Percentiles rank a stretch among this genome's conserved stretches.
These are phyloP conservation scores for Silurus lanzhouensis DNA, from an alignment of 2,797 vertebrate species.

Conservation along the genomic window DNA sequence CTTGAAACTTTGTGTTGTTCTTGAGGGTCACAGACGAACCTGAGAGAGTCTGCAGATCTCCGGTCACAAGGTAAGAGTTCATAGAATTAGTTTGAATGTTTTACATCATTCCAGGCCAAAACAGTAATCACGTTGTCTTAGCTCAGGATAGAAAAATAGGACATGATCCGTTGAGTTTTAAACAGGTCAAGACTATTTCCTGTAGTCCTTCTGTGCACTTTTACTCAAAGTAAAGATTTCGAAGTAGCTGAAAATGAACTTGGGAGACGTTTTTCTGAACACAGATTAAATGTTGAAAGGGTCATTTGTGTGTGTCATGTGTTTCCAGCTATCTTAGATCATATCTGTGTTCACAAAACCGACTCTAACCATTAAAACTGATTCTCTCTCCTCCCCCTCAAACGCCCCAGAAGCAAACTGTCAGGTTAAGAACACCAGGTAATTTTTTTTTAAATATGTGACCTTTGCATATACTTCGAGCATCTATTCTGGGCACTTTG, in stretches of 20 bases:
- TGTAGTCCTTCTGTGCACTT: neutral
- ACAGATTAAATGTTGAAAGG: constrained; percentile 2
- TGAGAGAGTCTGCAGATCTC: constrained; percentile 98
- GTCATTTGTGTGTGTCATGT: neutral
- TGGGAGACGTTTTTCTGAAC: constrained; percentile 21
- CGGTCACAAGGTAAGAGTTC: constrained; percentile 90
- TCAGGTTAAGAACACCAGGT: constrained; percentile 75
- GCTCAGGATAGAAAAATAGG: neutral
- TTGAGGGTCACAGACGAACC: constrained; percentile 96
- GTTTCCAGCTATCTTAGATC: constrained; percentile 3
- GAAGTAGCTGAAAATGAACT: neutral
- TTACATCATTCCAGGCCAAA: constrained; percentile 3
- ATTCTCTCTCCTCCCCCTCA: constrained; percentile 67
- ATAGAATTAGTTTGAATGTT: neutral
- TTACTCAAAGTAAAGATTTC: neutral
- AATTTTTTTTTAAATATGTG: constrained; percentile 62
- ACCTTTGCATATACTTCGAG: constrained; percentile 37
- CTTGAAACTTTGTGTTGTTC: constrained; percentile 65
- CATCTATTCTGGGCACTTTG: constrained; percentile 37
- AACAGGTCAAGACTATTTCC: neutral
- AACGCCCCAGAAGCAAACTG: constrained; percentile 64
- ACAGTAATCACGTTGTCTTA: neutral
- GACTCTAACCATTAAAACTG: constrained; percentile 41
- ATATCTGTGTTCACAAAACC: constrained; percentile 36
- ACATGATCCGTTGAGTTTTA: neutral